These are phyloP conservation scores for Tetheella fluctuosa DNA, from an alignment of 2,888 invertebrate genomes.

Conservation along the genomic window DNA sequence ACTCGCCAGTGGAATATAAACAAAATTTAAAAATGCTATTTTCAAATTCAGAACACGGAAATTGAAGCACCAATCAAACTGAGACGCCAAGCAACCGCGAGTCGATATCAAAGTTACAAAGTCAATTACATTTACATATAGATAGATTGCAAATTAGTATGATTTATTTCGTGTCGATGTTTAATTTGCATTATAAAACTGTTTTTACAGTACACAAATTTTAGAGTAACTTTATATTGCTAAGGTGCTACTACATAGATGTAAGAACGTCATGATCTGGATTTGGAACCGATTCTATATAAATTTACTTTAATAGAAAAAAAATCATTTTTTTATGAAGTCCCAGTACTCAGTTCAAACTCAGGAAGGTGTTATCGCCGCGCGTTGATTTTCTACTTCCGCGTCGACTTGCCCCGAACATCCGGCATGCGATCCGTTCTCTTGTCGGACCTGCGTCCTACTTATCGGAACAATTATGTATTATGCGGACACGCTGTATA, in stretches of 20 bases:
- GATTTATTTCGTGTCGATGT: too few species aligned
- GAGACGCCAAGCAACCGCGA: slow-evolving; percentile 14
- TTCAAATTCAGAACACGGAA: slow-evolving; percentile 7
- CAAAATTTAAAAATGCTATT: slow-evolving; percentile 1
- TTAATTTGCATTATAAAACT: too few species aligned
- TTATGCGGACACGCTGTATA: not conserved
- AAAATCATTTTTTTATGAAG: too few species aligned
- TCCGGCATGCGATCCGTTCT: slow-evolving; percentile 22
- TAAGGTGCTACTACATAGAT: too few species aligned
- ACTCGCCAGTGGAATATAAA: slow-evolving; percentile 19
- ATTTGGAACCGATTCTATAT: too few species aligned
- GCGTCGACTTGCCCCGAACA: slow-evolving; percentile 27
- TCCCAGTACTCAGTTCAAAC: slow-evolving; percentile 17
- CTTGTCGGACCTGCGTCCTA: slow-evolving; percentile 5
- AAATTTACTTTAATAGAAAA: too few species aligned
- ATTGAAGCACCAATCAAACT: not conserved
- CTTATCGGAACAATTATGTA: slow-evolving; percentile 30
- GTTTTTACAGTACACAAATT: too few species aligned
- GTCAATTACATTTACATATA: not conserved
- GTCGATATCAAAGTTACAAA: slow-evolving; percentile 7
- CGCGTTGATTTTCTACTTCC: slow-evolving; percentile 33
- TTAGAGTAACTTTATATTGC: too few species aligned
- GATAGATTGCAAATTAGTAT: not conserved
- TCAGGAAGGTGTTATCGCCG: slow-evolving; percentile 27
- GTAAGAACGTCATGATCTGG: too few species aligned